Base-by-base conservation (phyloP, 1,140 invertebrate species). In the Lethrus apterus region DNA sequence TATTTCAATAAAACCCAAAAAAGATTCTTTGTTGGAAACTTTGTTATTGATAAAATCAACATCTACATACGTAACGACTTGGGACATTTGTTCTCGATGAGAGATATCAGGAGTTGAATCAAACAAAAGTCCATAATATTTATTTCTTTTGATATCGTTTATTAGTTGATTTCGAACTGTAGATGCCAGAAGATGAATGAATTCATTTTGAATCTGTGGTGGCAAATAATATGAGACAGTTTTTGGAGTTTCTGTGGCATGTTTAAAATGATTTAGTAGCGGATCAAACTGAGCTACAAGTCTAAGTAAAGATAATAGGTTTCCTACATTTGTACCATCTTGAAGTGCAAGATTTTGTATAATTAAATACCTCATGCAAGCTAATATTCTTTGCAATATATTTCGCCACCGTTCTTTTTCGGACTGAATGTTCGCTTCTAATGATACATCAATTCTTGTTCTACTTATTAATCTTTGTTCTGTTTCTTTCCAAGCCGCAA, bases 51-150 rank as follows among this genome's bases (percentile, higher is more conserved):
- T n/a, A 26, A 26, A 26, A 26, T 7, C 23, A n/a, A 26, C 23
- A 26, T 26, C 23, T 26, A 26, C 23, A 26, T 26, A 26, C 23
- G 5, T 41, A 44, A 54, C 44, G 20, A 54, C 24, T 44, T 54
- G 38, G 40, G 31, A 38, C 13, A 33, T 51, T 51, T 54, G 48
- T 36, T 54, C 38, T 42, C 42, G 46, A 33, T 55, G 41, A 34
- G 50, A 48, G 38, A 48, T 21, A 41, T 55, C 41, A 20, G 41
- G 45, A 42, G 50, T 52, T 19, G 38, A 44, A 30, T 48, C 46
- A 34, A 48, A 48, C 34, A 48, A 41, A n/a, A 46, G 29, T 9
- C 20, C 18, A 45, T 14, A 50, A 23, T 46, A 50, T 40, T 50
- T 46, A 38, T 11, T 30, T 26, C 13, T n/a, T 26, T 46, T 50